phyloP scores from a whole-genome alignment of 2,888 invertebrate genomes.

The Nymphalis urticae region DNA sequence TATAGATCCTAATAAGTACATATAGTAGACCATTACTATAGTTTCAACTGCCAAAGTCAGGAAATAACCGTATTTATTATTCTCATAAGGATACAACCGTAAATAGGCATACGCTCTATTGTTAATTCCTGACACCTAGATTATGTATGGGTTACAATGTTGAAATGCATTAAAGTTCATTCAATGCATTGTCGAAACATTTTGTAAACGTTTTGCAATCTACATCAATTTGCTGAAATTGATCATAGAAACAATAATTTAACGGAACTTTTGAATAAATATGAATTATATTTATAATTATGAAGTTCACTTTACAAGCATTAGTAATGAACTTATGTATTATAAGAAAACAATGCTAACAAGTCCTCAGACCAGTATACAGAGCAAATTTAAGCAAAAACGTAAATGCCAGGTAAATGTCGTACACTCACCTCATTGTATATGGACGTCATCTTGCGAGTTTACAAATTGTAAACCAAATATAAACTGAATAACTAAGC shows the following conservation, averaged over 20 bases:
- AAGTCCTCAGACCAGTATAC: slow-evolving; percentile 47
- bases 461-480: slow-evolving; percentile 54
- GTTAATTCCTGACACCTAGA: slow-evolving; percentile 43
- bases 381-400: slow-evolving; percentile 69
- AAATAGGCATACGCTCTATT: slow-evolving; percentile 34
- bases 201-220: slow-evolving; percentile 33
- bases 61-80: slow-evolving; percentile 32
- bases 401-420: slow-evolving; percentile 72
- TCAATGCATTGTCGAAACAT: slow-evolving; percentile 32
- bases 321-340: slow-evolving; percentile 25
- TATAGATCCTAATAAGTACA: slow-evolving; percentile 6
- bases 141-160: slow-evolving; percentile 35
- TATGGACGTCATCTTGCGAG: slow-evolving; percentile 70
- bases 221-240: slow-evolving; percentile 18
- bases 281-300: not conserved
- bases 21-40: slow-evolving; percentile 18
- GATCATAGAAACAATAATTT: slow-evolving; percentile 13
- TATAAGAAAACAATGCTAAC: slow-evolving; percentile 4
- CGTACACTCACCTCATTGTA: slow-evolving; percentile 78
- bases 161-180: slow-evolving; percentile 37
- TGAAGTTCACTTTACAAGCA: not conserved
- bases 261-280: not conserved
- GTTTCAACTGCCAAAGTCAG: slow-evolving; percentile 22
- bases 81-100: slow-evolving; percentile 32
- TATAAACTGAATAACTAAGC: slow-evolving; percentile 60